Evolutionary conservation across 2,797 vertebrate species (phyloP).

Genomic region (Sorex maritimensis): DNA sequence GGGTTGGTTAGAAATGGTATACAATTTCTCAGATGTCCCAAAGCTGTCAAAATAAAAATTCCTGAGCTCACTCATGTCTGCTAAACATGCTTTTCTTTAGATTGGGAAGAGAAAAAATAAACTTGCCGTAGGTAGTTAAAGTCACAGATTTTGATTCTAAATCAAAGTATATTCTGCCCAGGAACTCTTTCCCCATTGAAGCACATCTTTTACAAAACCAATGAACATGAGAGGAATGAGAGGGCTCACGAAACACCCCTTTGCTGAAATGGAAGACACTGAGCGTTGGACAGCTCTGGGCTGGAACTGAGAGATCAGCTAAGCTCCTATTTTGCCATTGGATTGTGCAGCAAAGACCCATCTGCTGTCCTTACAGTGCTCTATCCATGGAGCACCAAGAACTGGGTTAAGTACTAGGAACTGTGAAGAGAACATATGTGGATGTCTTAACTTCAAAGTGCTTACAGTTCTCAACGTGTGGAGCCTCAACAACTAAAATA

Average conservation of each 20-base stretch:
- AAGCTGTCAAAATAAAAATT: slow-evolving; percentile 83
- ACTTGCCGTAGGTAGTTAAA: slow-evolving; percentile 64
- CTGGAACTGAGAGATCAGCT: neutral
- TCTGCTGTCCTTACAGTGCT: neutral
- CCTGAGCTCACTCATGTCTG: slow-evolving; percentile 61
- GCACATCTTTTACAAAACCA: slow-evolving; percentile 43
- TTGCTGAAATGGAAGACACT: slow-evolving; percentile 11
- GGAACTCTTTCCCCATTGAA: slow-evolving; percentile 17
- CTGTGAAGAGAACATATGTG: neutral
- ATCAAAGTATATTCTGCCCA: slow-evolving; percentile 44
- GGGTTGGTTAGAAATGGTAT: slow-evolving; percentile 65
- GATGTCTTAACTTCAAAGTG: neutral
- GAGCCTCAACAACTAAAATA: neutral
- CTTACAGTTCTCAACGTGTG: neutral
- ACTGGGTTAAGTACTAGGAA: neutral
- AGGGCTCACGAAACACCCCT: neutral
- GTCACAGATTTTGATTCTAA: slow-evolving; percentile 72
- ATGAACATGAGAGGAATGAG: slow-evolving; percentile 27
- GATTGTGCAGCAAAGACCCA: neutral
- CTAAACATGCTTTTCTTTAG: slow-evolving; percentile 68
- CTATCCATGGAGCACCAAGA: neutral
- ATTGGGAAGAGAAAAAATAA: slow-evolving; percentile 45
- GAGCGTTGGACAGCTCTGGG: neutral
- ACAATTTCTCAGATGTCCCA: slow-evolving; percentile 75
- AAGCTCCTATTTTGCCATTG: neutral